phyloP scores from a whole-genome alignment of 2,888 invertebrate species.

The Hydrotaea diabolus region DNA sequence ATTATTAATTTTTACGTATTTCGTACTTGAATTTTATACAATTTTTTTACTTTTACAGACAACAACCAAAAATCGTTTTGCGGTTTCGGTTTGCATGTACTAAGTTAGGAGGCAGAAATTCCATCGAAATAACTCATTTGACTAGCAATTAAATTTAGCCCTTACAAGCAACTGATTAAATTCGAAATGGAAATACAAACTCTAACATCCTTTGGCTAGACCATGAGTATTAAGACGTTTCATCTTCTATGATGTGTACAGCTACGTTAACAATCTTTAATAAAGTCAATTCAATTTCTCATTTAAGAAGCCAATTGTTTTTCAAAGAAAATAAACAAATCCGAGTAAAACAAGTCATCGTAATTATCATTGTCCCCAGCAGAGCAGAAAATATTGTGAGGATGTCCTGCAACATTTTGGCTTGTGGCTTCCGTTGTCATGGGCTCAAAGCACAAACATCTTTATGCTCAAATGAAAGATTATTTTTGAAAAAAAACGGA shows the following conservation, averaged over 20 bases:
- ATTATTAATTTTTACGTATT: no score
- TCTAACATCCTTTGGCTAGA: not conserved
- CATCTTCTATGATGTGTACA: not conserved
- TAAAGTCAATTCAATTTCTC: not conserved
- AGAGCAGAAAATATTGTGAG: conserved; percentile 46
- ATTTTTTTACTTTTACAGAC: no score
- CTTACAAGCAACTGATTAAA: no score
- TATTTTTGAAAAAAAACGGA: conserved; percentile 64
- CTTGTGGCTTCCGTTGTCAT: conserved; percentile 57
- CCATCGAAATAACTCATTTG: no score
- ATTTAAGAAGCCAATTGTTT: not conserved
- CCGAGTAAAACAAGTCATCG: not conserved
- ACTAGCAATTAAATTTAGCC: no score
- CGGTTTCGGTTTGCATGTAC: no score
- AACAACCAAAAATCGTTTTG: no score
- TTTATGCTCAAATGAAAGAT: conserved; percentile 38
- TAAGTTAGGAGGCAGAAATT: no score
- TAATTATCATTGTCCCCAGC: conserved; percentile 12
- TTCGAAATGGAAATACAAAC: no score
- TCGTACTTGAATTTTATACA: no score
- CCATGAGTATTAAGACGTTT: not conserved
- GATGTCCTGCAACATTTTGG: conserved; percentile 65
- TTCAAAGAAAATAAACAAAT: conserved; percentile 4
- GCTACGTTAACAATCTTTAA: not conserved
- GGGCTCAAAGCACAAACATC: conserved; percentile 49